Conservation (phyloP, 2,888 invertebrate species). For the Zaprionus bogoriensis region DNA sequence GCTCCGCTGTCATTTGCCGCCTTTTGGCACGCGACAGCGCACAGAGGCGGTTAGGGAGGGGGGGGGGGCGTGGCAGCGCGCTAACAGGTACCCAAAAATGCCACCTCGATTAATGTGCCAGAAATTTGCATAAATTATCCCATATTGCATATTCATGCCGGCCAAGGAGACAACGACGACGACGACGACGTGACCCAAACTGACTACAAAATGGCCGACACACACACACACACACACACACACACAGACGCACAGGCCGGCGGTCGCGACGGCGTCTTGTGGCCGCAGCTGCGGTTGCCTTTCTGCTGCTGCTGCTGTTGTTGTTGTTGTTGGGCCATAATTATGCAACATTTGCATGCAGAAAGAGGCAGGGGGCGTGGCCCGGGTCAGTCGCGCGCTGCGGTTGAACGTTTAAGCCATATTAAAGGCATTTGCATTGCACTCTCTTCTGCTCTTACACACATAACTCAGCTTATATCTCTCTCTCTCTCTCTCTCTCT, state of each 20-base stretch:
- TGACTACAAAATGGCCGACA: conserved; percentile 40
- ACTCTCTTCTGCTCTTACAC: conserved; percentile 9
- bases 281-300: conserved; percentile 79
- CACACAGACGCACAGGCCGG: conserved; percentile 4
- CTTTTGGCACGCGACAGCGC: conserved; percentile 60
- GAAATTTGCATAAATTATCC: conserved; percentile 83
- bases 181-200: conserved; percentile 65
- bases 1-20: conserved; percentile 58
- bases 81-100: conserved; percentile 18
- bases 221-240: conserved; percentile 1
- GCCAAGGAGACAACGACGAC: conserved; percentile 15
- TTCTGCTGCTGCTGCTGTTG: conserved; percentile 10
- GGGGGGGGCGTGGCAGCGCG: not conserved
- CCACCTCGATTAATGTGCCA: conserved; percentile 80
- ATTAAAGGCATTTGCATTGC: conserved; percentile 29
- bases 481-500: not conserved
- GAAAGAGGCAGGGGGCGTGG: not conserved
- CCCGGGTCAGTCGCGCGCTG: conserved; percentile 21
- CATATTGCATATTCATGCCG: conserved; percentile 83
- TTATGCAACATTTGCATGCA: conserved; percentile 77
- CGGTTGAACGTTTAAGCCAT: conserved; percentile 62
- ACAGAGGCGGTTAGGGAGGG: not conserved
- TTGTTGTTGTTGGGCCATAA: conserved; percentile 56
- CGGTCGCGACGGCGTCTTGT: conserved; percentile 68
- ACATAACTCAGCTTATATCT: not conserved